Evolutionary conservation across 2,888 invertebrate genomes (phyloP).

Genomic region (Arctia plantaginis): DNA sequence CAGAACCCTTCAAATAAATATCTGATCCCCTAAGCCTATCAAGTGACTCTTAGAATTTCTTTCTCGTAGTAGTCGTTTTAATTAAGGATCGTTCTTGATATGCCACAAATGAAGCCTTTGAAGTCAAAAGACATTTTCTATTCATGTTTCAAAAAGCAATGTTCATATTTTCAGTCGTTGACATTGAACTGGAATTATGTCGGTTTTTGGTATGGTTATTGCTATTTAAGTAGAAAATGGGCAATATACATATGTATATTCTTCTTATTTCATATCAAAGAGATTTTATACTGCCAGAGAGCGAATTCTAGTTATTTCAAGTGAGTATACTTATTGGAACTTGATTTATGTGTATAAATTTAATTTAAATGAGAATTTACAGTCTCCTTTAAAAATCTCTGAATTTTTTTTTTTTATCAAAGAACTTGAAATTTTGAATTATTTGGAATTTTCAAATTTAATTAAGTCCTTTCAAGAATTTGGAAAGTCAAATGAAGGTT

Average conservation of each 20-base stretch:
- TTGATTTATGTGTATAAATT: background rate
- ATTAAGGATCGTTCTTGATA: constrained; percentile 53
- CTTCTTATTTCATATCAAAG: too few relatives aligned
- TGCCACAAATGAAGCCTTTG: constrained; percentile 53
- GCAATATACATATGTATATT: background rate
- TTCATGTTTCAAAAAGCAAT: constrained; percentile 22
- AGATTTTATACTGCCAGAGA: background rate
- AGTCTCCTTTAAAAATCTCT: too few relatives aligned
- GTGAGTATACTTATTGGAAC: background rate
- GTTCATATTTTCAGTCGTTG: constrained; percentile 8
- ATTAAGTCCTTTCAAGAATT: background rate
- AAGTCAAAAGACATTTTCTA: constrained; percentile 47
- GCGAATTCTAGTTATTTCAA: background rate
- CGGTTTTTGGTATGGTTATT: background rate
- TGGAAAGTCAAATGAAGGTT: background rate
- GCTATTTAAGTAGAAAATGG: background rate
- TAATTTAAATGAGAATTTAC: too few relatives aligned
- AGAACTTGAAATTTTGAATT: background rate
- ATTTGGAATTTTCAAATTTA: background rate
- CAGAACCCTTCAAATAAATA: constrained; percentile 70
- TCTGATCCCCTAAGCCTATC: constrained; percentile 55
- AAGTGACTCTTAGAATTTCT: constrained; percentile 52
- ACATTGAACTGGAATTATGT: constrained; percentile 7
- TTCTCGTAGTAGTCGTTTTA: constrained; percentile 55
- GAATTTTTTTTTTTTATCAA: too few relatives aligned